Evolutionary conservation across 2,797 vertebrate species (phyloP).

Genomic region (Pagetopsis macropterus): DNA sequence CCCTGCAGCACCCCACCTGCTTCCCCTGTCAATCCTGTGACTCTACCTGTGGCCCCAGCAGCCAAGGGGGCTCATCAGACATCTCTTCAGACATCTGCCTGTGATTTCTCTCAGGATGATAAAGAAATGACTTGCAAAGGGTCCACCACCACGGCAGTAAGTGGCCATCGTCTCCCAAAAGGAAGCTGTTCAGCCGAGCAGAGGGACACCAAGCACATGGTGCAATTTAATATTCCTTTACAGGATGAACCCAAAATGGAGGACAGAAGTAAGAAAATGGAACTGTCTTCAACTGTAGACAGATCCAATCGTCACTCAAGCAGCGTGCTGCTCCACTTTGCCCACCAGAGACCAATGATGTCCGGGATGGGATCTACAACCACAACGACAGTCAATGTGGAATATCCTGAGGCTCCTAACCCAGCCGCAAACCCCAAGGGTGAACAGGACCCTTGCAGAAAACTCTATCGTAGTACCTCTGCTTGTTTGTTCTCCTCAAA

Average conservation of each 20-base stretch:
- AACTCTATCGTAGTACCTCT: conserved; percentile 86
- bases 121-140: conserved; percentile 80
- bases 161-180: conserved; percentile 86
- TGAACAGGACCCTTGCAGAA: conserved; percentile 67
- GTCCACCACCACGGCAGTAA: conserved; percentile 85
- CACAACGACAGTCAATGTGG: conserved; percentile 61
- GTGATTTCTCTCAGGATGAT: conserved; percentile 78
- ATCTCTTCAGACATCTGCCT: conserved; percentile 80
- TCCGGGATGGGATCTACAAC: conserved; percentile 70
- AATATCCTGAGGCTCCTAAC: conserved; percentile 66
- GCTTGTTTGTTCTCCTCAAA: conserved; percentile 82
- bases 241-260: conserved; percentile 76
- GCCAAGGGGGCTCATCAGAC: conserved; percentile 81
- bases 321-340: conserved; percentile 85
- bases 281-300: conserved; percentile 70
- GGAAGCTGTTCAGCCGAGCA: conserved; percentile 76
- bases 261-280: conserved; percentile 55
- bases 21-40: conserved; percentile 85
- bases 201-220: conserved; percentile 85
- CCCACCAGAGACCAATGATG: conserved; percentile 80
- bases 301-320: conserved; percentile 81
- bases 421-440: conserved; percentile 60
- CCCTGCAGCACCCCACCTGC: conserved; percentile 90
- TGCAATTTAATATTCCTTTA: conserved; percentile 82
- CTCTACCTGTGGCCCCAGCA: conserved; percentile 74